Conservation (phyloP, 2,113 vertebrate genomes). For the Sturnira hondurensis region DNA sequence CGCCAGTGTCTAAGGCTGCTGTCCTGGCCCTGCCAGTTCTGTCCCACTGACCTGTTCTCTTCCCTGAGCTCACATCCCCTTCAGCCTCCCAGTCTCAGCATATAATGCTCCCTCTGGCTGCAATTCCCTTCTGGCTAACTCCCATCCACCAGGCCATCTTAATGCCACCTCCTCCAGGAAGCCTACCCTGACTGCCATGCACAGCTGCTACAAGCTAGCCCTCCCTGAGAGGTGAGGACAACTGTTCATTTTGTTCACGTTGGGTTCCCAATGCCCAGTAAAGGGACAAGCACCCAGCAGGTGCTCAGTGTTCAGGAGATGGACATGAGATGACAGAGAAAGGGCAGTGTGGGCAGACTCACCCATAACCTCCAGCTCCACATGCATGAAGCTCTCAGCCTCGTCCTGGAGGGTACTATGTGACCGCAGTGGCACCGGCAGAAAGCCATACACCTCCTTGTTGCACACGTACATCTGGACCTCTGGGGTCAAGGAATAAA, state of each 20-base stretch:
- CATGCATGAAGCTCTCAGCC: constrained; percentile 89
- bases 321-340: fast-evolving
- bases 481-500: constrained; percentile 73
- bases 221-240: neutral
- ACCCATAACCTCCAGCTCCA: constrained; percentile 90
- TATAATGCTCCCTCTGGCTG: fast-evolving
- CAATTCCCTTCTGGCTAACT: neutral
- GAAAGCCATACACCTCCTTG: constrained; percentile 86
- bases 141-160: neutral
- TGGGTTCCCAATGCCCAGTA: neutral
- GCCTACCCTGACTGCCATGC: neutral
- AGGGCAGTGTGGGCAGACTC: constrained; percentile 51
- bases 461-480: constrained; percentile 94
- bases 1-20: neutral
- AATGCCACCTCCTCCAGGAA: neutral
- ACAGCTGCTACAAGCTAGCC: neutral
- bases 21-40: neutral
- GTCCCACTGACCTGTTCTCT: fast-evolving
- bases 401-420: constrained; percentile 90
- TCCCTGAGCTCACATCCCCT: neutral
- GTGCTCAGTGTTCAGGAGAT: neutral
- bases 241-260: no score
- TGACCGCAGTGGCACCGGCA: constrained; percentile 88
- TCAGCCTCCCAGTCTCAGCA: no score
- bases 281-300: neutral